Evolutionary conservation across 2,888 invertebrate genomes (phyloP).

Genomic region (Rhynchonema sp.): DNA sequence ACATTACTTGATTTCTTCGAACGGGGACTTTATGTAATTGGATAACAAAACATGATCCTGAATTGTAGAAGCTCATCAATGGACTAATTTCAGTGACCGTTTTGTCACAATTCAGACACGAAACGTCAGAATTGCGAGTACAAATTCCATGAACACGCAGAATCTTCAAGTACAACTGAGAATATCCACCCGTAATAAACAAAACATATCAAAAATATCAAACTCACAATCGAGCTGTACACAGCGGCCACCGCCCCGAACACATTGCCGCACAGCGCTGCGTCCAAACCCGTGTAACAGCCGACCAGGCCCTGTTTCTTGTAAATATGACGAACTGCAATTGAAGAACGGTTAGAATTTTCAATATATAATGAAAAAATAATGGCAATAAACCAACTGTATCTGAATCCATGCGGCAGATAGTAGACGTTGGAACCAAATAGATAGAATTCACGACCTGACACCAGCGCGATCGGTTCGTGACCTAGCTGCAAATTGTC

Average conservation of each 20-base stretch:
- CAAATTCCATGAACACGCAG: no score
- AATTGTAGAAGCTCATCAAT: no score
- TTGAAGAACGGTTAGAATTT: not conserved
- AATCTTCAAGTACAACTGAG: no score
- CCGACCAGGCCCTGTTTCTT: constrained; percentile 13
- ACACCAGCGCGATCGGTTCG: constrained; percentile 5
- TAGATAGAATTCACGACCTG: not conserved
- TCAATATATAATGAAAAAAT: no score
- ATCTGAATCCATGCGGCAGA: constrained; percentile 5
- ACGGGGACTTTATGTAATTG: no score
- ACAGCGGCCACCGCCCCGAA: constrained; percentile 13
- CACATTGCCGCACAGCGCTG: constrained; percentile 13
- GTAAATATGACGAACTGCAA: constrained; percentile 15
- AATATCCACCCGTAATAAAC: not conserved
- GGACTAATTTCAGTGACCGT: no score
- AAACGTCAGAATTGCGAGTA: no score
- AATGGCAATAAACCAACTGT: constrained; percentile 1
- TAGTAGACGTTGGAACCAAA: constrained; percentile 3
- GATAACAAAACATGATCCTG: no score
- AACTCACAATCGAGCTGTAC: constrained; percentile 8
- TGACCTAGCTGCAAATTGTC: constrained; percentile 5
- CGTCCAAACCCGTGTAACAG: constrained; percentile 21
- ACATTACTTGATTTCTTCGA: no score
- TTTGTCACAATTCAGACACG: no score
- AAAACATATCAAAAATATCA: not conserved